A percentile compares a stretch with the other conserved stretches of the same genome.
Evolutionary conservation across 2,113 vertebrate species (phyloP).

Genomic region (Colinus virginianus): DNA sequence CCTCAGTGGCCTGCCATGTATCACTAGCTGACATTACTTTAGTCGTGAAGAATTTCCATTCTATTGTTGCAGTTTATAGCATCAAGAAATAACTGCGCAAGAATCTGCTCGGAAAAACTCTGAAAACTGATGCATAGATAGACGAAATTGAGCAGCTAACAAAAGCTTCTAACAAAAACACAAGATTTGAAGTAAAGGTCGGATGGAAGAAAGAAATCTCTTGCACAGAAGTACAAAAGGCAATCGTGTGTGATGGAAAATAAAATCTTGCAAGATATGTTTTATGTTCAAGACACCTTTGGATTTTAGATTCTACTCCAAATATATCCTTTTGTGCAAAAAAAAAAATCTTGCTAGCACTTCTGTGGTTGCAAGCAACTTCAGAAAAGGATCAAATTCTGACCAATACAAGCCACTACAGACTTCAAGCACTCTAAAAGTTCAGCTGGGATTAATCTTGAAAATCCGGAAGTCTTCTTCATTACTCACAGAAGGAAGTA

Average conservation of each 20-base stretch:
- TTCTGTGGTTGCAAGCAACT: background rate
- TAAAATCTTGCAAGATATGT: background rate
- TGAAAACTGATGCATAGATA: background rate
- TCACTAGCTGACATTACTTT: slow-evolving; percentile 14
- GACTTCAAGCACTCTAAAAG: background rate
- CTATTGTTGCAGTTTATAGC: background rate
- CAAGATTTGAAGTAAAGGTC: background rate
- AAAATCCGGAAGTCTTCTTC: background rate
- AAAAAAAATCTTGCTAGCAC: background rate
- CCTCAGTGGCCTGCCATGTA: background rate
- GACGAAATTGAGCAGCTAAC: background rate
- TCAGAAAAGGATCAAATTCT: background rate
- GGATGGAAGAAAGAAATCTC: background rate
- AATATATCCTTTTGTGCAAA: background rate
- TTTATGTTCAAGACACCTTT: background rate
- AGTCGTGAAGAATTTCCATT: slow-evolving; percentile 5
- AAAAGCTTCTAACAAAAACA: background rate
- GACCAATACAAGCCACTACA: background rate
- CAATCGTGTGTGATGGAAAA: background rate
- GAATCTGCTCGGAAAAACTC: background rate
- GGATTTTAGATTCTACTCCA: background rate
- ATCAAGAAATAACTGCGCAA: slow-evolving; percentile 2
- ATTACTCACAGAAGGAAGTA: background rate
- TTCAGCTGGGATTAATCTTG: background rate
- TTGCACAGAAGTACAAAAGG: background rate